phyloP scores from a whole-genome alignment of 2,797 vertebrate species.

The Bradypodion pumilum region DNA sequence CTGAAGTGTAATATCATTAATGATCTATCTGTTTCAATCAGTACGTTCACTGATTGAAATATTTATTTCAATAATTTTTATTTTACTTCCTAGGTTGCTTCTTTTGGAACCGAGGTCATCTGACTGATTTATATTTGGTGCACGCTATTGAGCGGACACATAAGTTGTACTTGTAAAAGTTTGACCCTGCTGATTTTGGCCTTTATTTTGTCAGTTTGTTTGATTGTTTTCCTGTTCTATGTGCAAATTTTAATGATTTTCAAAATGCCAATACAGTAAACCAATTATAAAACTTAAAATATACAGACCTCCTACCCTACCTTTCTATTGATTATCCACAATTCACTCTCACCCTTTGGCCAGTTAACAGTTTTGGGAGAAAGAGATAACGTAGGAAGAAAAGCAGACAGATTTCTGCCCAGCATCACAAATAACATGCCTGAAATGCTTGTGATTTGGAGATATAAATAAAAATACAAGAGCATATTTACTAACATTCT shows the following conservation, averaged over 20 bases:
- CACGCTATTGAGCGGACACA: background rate
- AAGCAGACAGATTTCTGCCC: background rate
- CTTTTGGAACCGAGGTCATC: constrained; percentile 9
- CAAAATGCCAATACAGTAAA: background rate
- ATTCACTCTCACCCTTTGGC: background rate
- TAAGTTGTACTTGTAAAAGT: background rate
- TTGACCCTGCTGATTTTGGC: background rate
- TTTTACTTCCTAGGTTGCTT: constrained; percentile 13
- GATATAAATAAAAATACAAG: background rate
- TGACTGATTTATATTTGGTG: constrained; percentile 10
- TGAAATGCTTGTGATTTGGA: background rate
- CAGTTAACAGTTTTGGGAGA: background rate
- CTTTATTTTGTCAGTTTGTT: background rate
- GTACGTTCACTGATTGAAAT: background rate
- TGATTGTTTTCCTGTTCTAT: background rate
- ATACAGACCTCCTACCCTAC: background rate
- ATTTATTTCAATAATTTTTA: constrained; percentile 26
- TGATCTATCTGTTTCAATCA: constrained; percentile 18
- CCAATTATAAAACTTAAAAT: background rate
- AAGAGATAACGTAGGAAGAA: background rate
- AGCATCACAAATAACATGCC: background rate
- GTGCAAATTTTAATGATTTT: background rate
- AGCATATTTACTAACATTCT: background rate
- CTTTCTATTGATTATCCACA: background rate
- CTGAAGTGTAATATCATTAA: constrained; percentile 28